Evolutionary conservation across 2,888 invertebrate species (phyloP), one percentile per base, ranked within the genome.

Genomic region (Calameuta pallipes): DNA sequence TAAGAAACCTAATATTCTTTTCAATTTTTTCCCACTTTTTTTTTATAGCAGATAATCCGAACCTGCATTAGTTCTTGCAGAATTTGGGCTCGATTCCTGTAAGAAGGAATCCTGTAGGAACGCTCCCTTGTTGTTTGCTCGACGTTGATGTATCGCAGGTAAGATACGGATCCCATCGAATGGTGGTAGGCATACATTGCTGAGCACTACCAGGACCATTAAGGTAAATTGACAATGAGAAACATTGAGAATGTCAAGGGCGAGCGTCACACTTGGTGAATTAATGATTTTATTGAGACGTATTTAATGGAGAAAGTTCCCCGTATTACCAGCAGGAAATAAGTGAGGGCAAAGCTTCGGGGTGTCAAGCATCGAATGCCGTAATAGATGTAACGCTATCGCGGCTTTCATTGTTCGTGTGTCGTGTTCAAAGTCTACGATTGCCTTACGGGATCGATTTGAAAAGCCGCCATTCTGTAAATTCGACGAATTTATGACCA

Each of bases 121-220:
- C 71, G 75, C 70, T 75, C 70, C 74, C 31, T 75, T 70, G 41
- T 75, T 70, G 75, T 70, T 78, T 41, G 23, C 37, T 12, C 74
- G 78, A 78, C 78, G 78, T 78, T 78, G 78, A 78, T 78, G 78
- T 78, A 78, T 78, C 71, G 78, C 78, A 78, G 78, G 78, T 78
- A 69, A 78, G 78, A 78, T 78, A 78, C 74, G 78, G 74, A 78
- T 75, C 78, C 78, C 75, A 77, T 74, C 37, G 37, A 70, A 33
- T 56, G 36, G 75, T 33, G 69, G 69, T 31, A 71, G 33, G 33
- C 30, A 31, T 56, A 30, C 74, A 73, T 41, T 69, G 74, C 69
- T 70, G 35, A 37, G 35, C 56, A 69, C 77, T 41, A 75, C 74
- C 74, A 75, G 69, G 37, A 78, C 75, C 78, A 78, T 78, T 78